These are phyloP conservation scores for Cherax quadricarinatus DNA, from an alignment of 1,140 invertebrate genomes.

Conservation along the genomic window DNA sequence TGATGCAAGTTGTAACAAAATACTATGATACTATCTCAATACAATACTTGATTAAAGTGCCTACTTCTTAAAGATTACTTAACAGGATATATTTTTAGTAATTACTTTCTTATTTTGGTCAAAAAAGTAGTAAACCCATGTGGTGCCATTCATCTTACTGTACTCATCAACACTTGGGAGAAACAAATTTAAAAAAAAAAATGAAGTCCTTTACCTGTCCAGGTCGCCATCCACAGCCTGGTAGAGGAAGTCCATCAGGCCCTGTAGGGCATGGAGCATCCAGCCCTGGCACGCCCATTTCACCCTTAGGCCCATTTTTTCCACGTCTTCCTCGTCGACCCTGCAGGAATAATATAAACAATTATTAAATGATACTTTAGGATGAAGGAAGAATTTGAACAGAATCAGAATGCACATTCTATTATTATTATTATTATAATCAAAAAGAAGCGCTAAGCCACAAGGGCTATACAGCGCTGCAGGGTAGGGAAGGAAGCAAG, in stretches of 20 bases:
- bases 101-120: too few relatives aligned
- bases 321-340: constrained; percentile 94
- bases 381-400: neutral
- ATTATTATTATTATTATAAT: too few relatives aligned
- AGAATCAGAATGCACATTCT: too few relatives aligned
- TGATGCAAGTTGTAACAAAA: neutral
- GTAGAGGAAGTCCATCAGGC: constrained; percentile 93
- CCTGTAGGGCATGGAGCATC: constrained; percentile 98
- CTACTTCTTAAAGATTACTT: too few relatives aligned
- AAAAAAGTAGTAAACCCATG: too few relatives aligned
- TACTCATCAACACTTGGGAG: neutral
- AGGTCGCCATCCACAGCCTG: constrained; percentile 95
- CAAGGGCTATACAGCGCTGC: too few relatives aligned
- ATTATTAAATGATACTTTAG: neutral
- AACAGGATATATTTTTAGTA: too few relatives aligned
- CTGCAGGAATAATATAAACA: constrained; percentile 73
- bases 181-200: neutral
- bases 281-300: constrained; percentile 95
- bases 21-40: too few relatives aligned
- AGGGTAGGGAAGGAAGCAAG: too few relatives aligned
- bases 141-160: too few relatives aligned
- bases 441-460: too few relatives aligned
- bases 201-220: constrained; percentile 46
- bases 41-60: too few relatives aligned
- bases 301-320: constrained; percentile 93